Conservation (phyloP, 1,140 invertebrate species). For the Galleria mellonella region DNA sequence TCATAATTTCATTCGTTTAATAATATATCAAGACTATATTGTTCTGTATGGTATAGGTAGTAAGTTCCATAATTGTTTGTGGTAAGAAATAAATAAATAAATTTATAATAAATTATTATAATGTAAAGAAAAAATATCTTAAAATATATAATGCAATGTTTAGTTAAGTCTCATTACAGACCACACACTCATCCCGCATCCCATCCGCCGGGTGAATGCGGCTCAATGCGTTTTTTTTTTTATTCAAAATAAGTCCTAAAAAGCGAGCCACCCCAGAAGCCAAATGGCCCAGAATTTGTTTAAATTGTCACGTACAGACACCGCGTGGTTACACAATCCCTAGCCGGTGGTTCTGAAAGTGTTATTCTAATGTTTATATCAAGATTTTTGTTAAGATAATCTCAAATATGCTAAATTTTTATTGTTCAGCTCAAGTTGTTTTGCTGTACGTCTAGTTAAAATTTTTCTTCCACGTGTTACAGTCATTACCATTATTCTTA, state of each 20-base stretch:
- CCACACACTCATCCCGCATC: conserved; percentile 36
- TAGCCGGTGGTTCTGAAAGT: conserved; percentile 35
- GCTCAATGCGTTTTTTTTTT: conserved; percentile 55
- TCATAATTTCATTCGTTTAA: no score
- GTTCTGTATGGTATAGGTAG: background rate
- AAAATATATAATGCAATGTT: background rate
- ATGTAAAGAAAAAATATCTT: background rate
- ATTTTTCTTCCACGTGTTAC: no score
- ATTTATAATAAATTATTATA: background rate
- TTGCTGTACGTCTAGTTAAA: no score
- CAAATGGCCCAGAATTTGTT: conserved; percentile 74
- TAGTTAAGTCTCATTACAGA: background rate
- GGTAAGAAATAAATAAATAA: no score
- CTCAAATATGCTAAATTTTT: no score
- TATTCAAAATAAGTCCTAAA: conserved; percentile 66
- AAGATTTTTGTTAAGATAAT: conserved; percentile 5
- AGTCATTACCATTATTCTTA: no score
- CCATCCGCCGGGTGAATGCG: conserved; percentile 39
- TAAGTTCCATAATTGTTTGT: no score
- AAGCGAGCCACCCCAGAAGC: conserved; percentile 63
- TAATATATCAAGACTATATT: no score
- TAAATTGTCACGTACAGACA: conserved; percentile 73
- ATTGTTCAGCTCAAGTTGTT: no score
- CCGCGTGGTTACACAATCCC: conserved; percentile 62
- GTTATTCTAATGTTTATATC: conserved; percentile 8